Base-by-base conservation (phyloP, 2,113 vertebrate genomes). In the Galbula dea region DNA sequence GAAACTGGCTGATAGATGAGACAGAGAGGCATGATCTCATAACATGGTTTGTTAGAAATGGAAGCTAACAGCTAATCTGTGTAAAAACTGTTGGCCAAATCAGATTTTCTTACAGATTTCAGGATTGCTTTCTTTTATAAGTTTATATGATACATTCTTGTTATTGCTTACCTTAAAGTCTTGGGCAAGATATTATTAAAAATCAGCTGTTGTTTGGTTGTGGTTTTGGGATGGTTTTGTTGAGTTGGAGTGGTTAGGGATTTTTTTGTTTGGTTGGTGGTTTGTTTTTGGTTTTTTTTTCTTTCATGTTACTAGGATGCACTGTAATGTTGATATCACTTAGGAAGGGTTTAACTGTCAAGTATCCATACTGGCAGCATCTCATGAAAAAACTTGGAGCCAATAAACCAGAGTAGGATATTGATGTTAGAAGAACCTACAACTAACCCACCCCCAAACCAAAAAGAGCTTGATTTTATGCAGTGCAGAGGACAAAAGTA, bases 1-100 rank as follows among this genome's bases (percentile, higher is more conserved):
- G 84, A 72, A 95, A 93, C 77, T 55, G 91, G 80, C 72, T 96
- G 91, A 90, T 95, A 90, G 80, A 95, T 78, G 89, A 94, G 89
- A 65, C n/a, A 4, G 84, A 77, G 49, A 92, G 22, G 45, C 45
- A 89, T 72, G 91, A 86, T 92, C 93, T 95, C 83, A 96, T 92
- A 93, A 94, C 52, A 75, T 18, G 52, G 74, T 68, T 92, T 89
- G 77, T 94, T 94, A 92, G 73, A 93, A 92, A 94, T 54, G 58
- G 84, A 72, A 93, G 69, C 77, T 92, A 95, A 81, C 51, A 93
- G 77, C 81, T 93, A 92, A 90, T 95, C 77, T 75, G 52, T 89
- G 81, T 94, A 89, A 93, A 93, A 96, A 84, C 86, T 89, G 37
- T 88, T 86, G 57, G 30, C 48, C 61, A 84, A 95, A 89, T 93